Conservation (phyloP, 2,797 vertebrate genomes). For the Anguilla obscura region DNA sequence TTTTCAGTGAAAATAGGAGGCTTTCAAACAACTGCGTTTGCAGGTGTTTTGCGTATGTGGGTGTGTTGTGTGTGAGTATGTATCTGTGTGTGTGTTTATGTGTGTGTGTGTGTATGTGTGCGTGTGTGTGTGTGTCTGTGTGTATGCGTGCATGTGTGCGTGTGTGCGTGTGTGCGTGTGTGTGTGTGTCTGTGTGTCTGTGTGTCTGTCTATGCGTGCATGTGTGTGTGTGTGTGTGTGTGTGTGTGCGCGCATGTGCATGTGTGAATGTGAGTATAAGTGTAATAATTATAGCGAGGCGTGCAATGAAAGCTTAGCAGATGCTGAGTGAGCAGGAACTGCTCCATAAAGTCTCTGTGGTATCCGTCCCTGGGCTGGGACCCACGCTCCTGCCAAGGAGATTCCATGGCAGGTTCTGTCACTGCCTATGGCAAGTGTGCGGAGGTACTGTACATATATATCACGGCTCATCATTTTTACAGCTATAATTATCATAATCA, state of each 20-base stretch:
- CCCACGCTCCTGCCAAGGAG: neutral
- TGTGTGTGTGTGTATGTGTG: conserved; percentile 28
- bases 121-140: conserved; percentile 30
- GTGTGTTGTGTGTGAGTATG: conserved; percentile 30
- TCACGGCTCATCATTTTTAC: conserved; percentile 22
- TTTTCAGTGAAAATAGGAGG: neutral
- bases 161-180: conserved; percentile 16
- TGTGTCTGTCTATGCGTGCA: conserved; percentile 8
- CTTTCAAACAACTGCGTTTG: conserved; percentile 23
- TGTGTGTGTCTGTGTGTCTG: conserved; percentile 36
- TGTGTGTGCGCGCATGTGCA: neutral
- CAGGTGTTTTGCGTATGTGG: conserved; percentile 33
- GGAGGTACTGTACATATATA: neutral
- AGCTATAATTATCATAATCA: conserved; percentile 16
- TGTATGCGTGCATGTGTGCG: conserved; percentile 27
- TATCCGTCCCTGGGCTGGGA: conserved; percentile 35
- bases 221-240: conserved; percentile 31
- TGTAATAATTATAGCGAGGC: conserved; percentile 31
- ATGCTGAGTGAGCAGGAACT: conserved; percentile 36
- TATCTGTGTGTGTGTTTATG: neutral
- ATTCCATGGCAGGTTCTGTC: neutral
- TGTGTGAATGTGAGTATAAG: conserved; percentile 6
- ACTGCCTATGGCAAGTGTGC: conserved; percentile 2
- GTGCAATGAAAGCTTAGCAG: neutral
- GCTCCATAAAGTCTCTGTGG: conserved; percentile 37